Conservation (phyloP, 2,888 invertebrate genomes). For the Stictocephala bisonia region DNA sequence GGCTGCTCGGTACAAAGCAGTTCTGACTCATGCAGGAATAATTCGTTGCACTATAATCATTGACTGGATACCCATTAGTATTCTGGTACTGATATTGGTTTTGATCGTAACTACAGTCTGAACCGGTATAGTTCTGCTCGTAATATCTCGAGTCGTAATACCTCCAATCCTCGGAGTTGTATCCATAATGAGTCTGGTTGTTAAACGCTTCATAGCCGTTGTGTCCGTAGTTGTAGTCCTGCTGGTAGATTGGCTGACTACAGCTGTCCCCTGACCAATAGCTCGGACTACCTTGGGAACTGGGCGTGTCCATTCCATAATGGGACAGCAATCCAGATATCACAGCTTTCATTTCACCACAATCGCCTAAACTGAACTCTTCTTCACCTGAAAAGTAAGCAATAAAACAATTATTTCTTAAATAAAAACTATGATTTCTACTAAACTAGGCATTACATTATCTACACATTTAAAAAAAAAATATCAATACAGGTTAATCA, state of each 20-base stretch:
- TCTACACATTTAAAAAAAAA: no score
- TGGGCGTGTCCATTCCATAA: conserved; percentile 57
- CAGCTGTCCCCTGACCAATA: not conserved
- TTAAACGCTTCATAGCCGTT: not conserved
- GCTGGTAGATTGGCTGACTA: not conserved
- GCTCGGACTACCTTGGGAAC: conserved; percentile 33
- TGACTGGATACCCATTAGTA: not conserved
- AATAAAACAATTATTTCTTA: no score
- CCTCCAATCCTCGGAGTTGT: conserved; percentile 26
- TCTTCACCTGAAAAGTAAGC: no score
- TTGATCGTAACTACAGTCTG: not conserved
- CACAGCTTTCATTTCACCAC: conserved; percentile 61
- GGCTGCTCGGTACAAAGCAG: conserved; percentile 33
- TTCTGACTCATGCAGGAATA: conserved; percentile 21
- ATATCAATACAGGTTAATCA: no score
- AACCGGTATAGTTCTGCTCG: not conserved
- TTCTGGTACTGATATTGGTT: conserved; percentile 6
- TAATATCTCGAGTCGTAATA: conserved; percentile 19
- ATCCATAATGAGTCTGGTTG: conserved; percentile 33
- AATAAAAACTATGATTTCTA: no score
- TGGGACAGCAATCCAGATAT: conserved; percentile 60
- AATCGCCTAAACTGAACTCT: conserved; percentile 59
- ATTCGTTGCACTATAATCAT: conserved; percentile 7
- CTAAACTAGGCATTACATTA: no score
- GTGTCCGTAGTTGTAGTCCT: not conserved